phyloP scores from a whole-genome alignment of 2,888 invertebrate species.

The Ectemnius continuus region DNA sequence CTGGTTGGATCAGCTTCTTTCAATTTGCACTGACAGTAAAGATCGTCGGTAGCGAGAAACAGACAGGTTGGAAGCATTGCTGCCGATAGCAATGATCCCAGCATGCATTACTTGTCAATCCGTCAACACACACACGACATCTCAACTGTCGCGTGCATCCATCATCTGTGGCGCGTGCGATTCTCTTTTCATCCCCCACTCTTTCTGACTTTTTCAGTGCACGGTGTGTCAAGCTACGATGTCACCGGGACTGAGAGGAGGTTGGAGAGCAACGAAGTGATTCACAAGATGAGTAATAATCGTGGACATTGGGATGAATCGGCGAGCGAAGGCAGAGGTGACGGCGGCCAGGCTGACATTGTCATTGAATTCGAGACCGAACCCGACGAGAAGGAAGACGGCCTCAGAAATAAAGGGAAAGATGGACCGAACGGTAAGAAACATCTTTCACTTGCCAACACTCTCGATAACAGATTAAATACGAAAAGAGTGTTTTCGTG shows the following conservation, averaged over 20 bases:
- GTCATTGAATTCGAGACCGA: slow-evolving; percentile 70
- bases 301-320: slow-evolving; percentile 56
- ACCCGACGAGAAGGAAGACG: slow-evolving; percentile 63
- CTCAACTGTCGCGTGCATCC: too few relatives aligned
- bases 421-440: slow-evolving; percentile 61
- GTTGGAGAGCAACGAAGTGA: slow-evolving; percentile 61
- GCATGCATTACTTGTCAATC: too few relatives aligned
- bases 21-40: too few relatives aligned
- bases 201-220: slow-evolving; percentile 47
- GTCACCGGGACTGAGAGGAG: slow-evolving; percentile 52
- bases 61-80: too few relatives aligned
- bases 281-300: slow-evolving; percentile 45
- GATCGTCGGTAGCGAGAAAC: too few relatives aligned
- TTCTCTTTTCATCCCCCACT: too few relatives aligned
- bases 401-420: slow-evolving; percentile 61
- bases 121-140: too few relatives aligned
- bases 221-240: slow-evolving; percentile 61
- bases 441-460: too few relatives aligned
- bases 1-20: too few relatives aligned
- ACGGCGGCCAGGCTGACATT: slow-evolving; percentile 64
- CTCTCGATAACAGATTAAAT: neutral
- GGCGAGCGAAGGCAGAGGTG: slow-evolving; percentile 33
- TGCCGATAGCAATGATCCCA: too few relatives aligned
- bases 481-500: neutral
- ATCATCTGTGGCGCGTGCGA: too few relatives aligned